Evolutionary conservation across 1,140 invertebrate genomes (phyloP).

Genomic region (Philotrypesis tridentata): DNA sequence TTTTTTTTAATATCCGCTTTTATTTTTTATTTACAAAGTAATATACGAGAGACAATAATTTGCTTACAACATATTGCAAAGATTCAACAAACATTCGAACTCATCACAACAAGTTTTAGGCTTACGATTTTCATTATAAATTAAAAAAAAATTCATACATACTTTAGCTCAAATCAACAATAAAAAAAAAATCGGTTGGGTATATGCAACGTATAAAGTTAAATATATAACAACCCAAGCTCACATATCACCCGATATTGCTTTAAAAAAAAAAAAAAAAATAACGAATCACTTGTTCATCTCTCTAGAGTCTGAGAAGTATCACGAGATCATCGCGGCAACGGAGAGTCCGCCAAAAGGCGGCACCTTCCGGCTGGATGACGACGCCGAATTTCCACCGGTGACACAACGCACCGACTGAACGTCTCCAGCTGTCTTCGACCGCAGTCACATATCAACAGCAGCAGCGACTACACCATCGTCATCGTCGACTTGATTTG

Average conservation of each 20-base stretch:
- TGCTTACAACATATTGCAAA: neutral
- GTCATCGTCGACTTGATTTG: neutral
- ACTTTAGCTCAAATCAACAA: neutral
- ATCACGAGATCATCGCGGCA: conserved; percentile 81
- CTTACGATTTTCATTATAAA: neutral
- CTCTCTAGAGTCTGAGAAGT: conserved; percentile 86
- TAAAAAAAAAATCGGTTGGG: neutral
- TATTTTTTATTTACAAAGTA: neutral
- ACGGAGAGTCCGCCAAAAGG: conserved; percentile 79
- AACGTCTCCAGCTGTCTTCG: conserved; percentile 48
- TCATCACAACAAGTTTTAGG: neutral
- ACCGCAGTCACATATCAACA: conserved; percentile 39
- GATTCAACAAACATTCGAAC: neutral
- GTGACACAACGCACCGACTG: conserved; percentile 81
- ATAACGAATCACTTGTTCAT: neutral
- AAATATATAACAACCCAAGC: neutral
- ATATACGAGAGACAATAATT: neutral
- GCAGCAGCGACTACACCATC: neutral
- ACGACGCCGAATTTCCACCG: conserved; percentile 89
- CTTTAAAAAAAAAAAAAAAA: neutral
- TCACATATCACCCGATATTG: neutral
- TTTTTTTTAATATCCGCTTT: neutral
- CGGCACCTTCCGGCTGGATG: conserved; percentile 81
- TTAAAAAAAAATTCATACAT: neutral
- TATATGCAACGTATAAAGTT: neutral